phyloP scores from a whole-genome alignment of 2,797 vertebrate species.

The Dendrocincla fuliginosa region DNA sequence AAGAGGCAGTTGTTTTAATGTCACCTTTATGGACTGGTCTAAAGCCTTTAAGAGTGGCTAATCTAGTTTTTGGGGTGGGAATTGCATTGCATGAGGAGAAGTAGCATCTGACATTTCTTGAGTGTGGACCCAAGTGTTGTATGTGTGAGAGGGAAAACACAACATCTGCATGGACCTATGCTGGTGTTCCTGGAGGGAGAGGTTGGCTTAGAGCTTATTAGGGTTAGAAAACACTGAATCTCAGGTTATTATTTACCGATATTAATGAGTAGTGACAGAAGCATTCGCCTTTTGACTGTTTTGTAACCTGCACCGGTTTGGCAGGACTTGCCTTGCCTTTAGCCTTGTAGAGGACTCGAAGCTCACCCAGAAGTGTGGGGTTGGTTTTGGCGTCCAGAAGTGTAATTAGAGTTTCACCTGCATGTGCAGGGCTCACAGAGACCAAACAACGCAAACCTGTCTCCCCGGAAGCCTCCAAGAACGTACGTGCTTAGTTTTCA shows the following conservation, averaged over 20 bases:
- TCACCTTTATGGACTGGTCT: not conserved
- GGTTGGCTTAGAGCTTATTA: not conserved
- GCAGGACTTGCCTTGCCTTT: not conserved
- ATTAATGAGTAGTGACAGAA: not conserved
- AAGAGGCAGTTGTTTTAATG: not conserved
- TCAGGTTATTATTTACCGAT: not conserved
- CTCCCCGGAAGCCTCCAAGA: not conserved
- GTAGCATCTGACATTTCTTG: not conserved
- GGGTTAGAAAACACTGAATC: not conserved
- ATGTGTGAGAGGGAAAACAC: not conserved
- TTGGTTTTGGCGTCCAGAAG: not conserved
- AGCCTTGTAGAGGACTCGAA: not conserved
- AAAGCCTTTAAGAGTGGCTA: not conserved
- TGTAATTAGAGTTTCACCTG: not conserved
- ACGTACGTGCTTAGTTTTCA: not conserved
- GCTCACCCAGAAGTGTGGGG: not conserved
- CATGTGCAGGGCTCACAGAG: accelerated
- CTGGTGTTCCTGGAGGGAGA: not conserved
- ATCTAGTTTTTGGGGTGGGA: not conserved
- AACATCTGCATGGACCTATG: accelerated
- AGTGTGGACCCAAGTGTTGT: not conserved
- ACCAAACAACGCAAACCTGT: not conserved
- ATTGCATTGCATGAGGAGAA: not conserved
- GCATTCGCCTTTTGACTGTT: not conserved
- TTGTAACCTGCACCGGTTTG: not conserved